phyloP scores from a whole-genome alignment of 2,113 vertebrate genomes.

The Chamaetylas fuelleborni region DNA sequence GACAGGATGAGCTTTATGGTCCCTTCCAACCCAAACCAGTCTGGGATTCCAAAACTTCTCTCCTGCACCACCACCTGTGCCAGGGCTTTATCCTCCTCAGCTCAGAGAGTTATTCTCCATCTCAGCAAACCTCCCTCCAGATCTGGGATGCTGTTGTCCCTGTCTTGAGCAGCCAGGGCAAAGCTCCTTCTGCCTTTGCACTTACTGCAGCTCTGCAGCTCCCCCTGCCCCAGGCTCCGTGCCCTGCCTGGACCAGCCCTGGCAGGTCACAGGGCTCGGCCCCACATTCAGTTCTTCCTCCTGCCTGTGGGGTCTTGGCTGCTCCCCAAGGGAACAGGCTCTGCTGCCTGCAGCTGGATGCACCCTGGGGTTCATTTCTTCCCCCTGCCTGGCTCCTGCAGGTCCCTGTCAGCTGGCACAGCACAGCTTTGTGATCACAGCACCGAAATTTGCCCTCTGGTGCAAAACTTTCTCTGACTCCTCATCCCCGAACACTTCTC shows the following conservation, averaged over 20 bases:
- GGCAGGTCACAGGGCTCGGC: neutral
- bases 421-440: neutral
- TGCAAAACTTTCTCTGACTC: neutral
- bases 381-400: neutral
- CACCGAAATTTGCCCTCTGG: neutral
- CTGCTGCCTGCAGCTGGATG: neutral
- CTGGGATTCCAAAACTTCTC: neutral
- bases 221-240: accelerated
- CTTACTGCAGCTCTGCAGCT: neutral
- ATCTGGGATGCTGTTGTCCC: neutral
- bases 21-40: neutral
- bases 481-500: accelerated
- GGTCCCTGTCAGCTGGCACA: neutral
- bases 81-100: neutral
- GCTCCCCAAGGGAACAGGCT: accelerated
- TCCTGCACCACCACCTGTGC: accelerated
- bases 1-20: neutral
- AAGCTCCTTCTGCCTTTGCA: neutral
- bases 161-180: neutral
- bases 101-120: neutral
- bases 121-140: neutral
- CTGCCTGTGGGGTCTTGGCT: neutral
- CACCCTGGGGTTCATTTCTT: neutral
- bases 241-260: neutral
- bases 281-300: accelerated